These are phyloP conservation scores for Halcyon chelicuti DNA, from an alignment of 2,797 vertebrate genomes.

Conservation along the genomic window DNA sequence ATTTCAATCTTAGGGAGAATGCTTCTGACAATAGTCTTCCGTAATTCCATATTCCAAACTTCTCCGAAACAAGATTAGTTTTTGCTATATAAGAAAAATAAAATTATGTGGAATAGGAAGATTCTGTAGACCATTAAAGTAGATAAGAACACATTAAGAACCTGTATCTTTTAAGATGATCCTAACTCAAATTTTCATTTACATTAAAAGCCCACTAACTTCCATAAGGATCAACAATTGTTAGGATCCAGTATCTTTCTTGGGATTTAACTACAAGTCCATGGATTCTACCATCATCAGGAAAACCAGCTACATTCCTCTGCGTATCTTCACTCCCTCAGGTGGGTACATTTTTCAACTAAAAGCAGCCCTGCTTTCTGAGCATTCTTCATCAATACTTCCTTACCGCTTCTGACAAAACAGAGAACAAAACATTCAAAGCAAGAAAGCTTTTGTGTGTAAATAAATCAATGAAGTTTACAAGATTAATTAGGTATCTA, in stretches of 20 bases:
- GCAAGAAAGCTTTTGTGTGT: not conserved
- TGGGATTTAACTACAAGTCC: not conserved
- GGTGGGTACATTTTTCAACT: not conserved
- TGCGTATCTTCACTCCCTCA: not conserved
- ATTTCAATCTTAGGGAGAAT: not conserved
- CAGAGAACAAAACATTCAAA: constrained; percentile 15
- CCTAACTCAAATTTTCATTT: not conserved
- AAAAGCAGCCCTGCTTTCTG: not conserved
- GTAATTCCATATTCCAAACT: not conserved
- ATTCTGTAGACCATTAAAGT: not conserved
- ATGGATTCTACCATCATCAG: not conserved
- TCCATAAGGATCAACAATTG: not conserved
- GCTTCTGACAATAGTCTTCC: not conserved
- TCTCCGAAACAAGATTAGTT: not conserved
- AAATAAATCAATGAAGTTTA: constrained; percentile 16
- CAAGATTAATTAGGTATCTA: not conserved
- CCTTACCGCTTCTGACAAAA: constrained; percentile 2
- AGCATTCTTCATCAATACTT: constrained; percentile 33
- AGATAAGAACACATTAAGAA: not conserved
- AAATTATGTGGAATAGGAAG: not conserved
- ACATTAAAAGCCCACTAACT: not conserved
- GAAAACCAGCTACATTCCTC: not conserved
- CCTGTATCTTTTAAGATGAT: not conserved
- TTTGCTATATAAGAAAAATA: not conserved
- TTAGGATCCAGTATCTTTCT: not conserved